Percentiles rank a stretch among this genome's conserved stretches.
phyloP scores from a whole-genome alignment of 2,888 invertebrate species.

The Desoria tigrina region DNA sequence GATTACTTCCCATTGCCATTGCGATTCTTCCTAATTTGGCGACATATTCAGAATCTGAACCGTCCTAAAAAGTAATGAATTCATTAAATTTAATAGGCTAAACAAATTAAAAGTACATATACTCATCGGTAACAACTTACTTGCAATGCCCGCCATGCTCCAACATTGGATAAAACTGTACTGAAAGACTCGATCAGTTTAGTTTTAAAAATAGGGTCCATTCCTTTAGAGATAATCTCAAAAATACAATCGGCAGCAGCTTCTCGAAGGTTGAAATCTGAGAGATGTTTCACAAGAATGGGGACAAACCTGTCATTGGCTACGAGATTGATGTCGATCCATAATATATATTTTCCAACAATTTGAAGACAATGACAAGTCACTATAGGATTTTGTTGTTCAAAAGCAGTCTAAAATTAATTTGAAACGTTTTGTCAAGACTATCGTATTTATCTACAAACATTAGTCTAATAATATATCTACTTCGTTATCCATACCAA shows the following conservation, averaged over 20 bases:
- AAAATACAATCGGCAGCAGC: constrained; percentile 62
- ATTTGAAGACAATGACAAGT: constrained; percentile 44
- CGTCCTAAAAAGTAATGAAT: constrained; percentile 56
- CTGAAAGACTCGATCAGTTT: constrained; percentile 57
- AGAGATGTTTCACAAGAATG: constrained; percentile 59
- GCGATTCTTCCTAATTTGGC: constrained; percentile 60
- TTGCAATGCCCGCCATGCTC: constrained; percentile 43
- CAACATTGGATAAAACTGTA: constrained; percentile 40
- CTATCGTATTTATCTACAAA: not conserved
- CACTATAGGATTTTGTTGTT: constrained; percentile 27
- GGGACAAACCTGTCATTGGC: constrained; percentile 63
- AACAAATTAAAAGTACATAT: not conserved
- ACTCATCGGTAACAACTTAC: constrained; percentile 17
- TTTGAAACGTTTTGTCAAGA: not conserved
- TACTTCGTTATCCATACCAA: constrained; percentile 58
- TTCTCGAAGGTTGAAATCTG: constrained; percentile 56
- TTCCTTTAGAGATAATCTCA: constrained; percentile 63
- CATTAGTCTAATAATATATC: not conserved
- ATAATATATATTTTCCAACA: constrained; percentile 62
- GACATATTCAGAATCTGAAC: constrained; percentile 59
- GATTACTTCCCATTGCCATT: constrained; percentile 60
- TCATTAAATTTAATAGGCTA: not conserved
- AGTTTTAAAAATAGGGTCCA: constrained; percentile 62
- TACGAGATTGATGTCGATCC: constrained; percentile 64
- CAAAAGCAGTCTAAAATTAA: constrained; percentile 56